Evolutionary conservation across 2,113 vertebrate genomes (phyloP).

Genomic region (Artemisiospiza belli): DNA sequence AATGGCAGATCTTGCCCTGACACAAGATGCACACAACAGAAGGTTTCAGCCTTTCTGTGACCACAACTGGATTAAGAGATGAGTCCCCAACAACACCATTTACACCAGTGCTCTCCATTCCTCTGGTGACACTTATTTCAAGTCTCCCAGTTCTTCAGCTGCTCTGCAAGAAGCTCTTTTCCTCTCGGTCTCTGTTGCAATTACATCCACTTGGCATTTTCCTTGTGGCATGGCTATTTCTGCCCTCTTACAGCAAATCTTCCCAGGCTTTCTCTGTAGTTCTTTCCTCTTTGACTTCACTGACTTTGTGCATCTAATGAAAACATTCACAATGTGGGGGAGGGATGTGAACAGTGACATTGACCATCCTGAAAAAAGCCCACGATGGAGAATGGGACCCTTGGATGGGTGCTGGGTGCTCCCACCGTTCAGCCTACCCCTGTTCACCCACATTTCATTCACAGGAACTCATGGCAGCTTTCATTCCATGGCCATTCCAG

Average conservation of each 20-base stretch:
- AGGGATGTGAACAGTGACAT: not conserved
- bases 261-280: not conserved
- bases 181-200: not conserved
- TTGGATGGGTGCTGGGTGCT: not conserved
- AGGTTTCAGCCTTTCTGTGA: not conserved
- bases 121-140: not conserved
- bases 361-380: not conserved
- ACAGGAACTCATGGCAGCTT: not conserved
- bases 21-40: not conserved
- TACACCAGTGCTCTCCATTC: not conserved
- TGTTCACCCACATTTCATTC: not conserved
- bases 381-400: rapidly evolving
- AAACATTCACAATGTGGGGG: not conserved
- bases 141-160: not conserved
- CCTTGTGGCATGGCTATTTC: not conserved
- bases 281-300: not conserved
- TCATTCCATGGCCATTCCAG: not conserved
- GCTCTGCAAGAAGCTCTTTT: not conserved
- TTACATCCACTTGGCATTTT: not conserved
- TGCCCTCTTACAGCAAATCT: not conserved
- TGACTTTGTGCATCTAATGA: not conserved
- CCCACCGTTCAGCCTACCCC: not conserved
- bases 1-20: not conserved
- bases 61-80: not conserved
- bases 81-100: not conserved